Evolutionary conservation across 2,888 invertebrate genomes (phyloP).

Genomic region (Drosophila paramelanica): DNA sequence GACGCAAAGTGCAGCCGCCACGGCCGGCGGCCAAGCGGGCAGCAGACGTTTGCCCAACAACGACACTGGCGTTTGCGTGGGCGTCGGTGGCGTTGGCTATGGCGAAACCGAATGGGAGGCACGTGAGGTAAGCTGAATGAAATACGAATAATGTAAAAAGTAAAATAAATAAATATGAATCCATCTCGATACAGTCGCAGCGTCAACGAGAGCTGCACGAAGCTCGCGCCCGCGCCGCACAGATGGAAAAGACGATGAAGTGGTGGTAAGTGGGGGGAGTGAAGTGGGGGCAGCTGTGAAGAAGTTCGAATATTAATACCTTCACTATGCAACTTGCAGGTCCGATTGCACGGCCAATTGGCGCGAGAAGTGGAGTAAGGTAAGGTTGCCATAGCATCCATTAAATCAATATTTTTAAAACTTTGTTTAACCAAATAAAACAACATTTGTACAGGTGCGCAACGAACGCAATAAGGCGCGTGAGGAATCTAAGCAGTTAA

Average conservation of each 20-base stretch:
- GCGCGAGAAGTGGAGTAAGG: conserved; percentile 98
- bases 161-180: conserved; percentile 2
- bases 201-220: conserved; percentile 93
- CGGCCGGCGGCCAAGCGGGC: conserved; percentile 35
- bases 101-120: conserved; percentile 85
- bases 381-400: conserved; percentile 67
- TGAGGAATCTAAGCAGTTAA: conserved; percentile 93
- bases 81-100: conserved; percentile 67
- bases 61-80: conserved; percentile 56
- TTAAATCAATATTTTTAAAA: conserved; percentile 54
- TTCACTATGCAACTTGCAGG: conserved; percentile 33
- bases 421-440: conserved; percentile 24
- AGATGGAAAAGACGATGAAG: conserved; percentile 99
- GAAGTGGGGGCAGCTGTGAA: neutral
- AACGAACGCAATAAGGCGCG: conserved; percentile 96
- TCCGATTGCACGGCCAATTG: conserved; percentile 98
- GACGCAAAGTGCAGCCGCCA: conserved; percentile 57
- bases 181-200: conserved; percentile 80
- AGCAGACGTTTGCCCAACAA: conserved; percentile 54
- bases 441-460: conserved; percentile 87
- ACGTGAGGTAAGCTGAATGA: conserved; percentile 76
- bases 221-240: conserved; percentile 95
- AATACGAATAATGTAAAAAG: neutral
- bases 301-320: neutral
- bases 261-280: conserved; percentile 89